phyloP scores from a whole-genome alignment of 2,113 vertebrate species.

The Megaceryle torquata region DNA sequence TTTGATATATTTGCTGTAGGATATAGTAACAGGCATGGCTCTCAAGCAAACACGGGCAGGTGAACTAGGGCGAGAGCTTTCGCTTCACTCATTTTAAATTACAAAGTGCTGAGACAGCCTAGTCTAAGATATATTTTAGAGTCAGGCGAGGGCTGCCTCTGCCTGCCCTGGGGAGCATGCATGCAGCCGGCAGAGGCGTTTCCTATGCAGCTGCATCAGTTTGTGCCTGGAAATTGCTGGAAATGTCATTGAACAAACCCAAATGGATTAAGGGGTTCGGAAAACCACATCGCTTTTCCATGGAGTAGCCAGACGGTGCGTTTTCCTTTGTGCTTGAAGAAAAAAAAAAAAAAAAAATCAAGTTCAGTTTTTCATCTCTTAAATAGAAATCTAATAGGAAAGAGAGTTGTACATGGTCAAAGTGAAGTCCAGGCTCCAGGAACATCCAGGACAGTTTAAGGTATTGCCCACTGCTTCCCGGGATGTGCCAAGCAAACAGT shows the following conservation, averaged over 20 bases:
- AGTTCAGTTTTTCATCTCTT: not conserved
- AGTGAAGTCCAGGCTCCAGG: conserved; percentile 2
- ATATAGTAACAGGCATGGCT: conserved; percentile 19
- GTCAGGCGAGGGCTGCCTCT: not conserved
- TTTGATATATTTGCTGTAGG: conserved; percentile 48
- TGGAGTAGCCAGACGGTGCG: rapidly evolving
- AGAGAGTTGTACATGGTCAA: conserved; percentile 5
- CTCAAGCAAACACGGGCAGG: conserved; percentile 5
- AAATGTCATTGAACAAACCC: not conserved
- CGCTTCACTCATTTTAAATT: not conserved
- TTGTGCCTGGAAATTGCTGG: not conserved
- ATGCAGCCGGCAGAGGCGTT: not conserved
- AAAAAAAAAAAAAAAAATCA: not conserved
- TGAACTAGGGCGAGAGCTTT: not conserved
- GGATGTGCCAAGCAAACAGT: not conserved
- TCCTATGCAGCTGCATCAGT: not conserved
- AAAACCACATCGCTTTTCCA: not conserved
- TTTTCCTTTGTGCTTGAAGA: not conserved
- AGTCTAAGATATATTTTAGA: not conserved
- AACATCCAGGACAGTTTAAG: not conserved
- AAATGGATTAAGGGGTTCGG: not conserved
- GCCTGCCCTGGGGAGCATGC: conserved; percentile 10
- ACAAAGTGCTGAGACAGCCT: not conserved
- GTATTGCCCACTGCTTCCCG: not conserved
- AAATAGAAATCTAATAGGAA: conserved; percentile 52